These are phyloP conservation scores for Salminus brasiliensis DNA, from an alignment of 2,113 vertebrate species.

Conservation along the genomic window DNA sequence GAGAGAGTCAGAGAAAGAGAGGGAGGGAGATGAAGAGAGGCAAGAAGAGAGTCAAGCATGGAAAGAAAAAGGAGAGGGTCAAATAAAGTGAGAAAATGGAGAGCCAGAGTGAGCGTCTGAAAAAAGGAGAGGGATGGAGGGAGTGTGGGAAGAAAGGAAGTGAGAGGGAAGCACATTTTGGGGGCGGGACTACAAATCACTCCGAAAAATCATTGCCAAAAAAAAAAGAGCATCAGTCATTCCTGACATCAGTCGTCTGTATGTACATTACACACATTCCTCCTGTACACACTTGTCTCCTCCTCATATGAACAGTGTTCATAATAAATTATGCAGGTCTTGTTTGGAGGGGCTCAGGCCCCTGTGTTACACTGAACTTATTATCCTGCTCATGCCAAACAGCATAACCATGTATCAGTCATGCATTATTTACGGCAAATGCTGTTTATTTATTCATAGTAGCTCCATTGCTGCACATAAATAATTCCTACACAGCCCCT, in stretches of 20 bases:
- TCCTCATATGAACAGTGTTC: not conserved
- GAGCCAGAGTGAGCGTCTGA: too few species aligned
- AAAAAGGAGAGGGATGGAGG: too few species aligned
- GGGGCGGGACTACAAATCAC: too few species aligned
- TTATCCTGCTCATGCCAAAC: not conserved
- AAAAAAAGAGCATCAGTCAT: not conserved
- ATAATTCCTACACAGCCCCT: conserved; percentile 15
- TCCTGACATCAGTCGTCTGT: not conserved
- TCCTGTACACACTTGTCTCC: not conserved
- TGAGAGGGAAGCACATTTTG: not conserved
- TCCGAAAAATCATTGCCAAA: not conserved
- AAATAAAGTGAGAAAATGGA: too few species aligned
- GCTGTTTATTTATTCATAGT: conserved; percentile 28
- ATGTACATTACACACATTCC: not conserved
- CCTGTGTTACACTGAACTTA: not conserved
- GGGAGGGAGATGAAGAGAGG: too few species aligned
- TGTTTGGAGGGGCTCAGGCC: not conserved
- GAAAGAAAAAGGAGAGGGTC: too few species aligned
- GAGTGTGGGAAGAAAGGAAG: too few species aligned
- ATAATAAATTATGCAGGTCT: not conserved
- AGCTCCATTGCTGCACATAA: conserved; percentile 14
- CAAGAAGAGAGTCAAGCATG: too few species aligned
- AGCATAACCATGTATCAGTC: conserved; percentile 1
- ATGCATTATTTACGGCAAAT: conserved; percentile 23
- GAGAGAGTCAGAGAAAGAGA: too few species aligned